Evolutionary conservation across 2,113 vertebrate genomes (phyloP).

Genomic region (Peromyscus leucopus): DNA sequence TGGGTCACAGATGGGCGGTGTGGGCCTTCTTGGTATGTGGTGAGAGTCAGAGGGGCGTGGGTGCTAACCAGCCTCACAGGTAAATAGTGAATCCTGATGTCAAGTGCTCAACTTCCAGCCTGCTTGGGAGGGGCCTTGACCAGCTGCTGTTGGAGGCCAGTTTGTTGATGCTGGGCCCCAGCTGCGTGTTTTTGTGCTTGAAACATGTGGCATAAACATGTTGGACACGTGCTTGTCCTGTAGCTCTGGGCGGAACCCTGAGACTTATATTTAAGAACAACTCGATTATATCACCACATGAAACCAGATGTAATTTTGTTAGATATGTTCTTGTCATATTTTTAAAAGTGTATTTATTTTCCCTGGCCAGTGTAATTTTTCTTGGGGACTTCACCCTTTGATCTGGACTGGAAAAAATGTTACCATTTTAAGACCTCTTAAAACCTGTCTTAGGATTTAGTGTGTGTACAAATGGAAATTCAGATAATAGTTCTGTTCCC

Average conservation of each 20-base stretch:
- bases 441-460: slow-evolving; percentile 77
- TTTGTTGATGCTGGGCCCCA: background rate
- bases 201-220: background rate
- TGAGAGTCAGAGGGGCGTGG: background rate
- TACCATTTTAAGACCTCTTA: slow-evolving; percentile 72
- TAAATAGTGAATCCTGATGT: background rate
- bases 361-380: slow-evolving; percentile 65
- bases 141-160: background rate
- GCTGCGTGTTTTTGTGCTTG: background rate
- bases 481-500: slow-evolving; percentile 75
- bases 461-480: slow-evolving; percentile 70
- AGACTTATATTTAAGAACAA: slow-evolving; percentile 46
- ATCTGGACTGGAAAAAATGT: slow-evolving; percentile 73
- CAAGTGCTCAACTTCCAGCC: background rate
- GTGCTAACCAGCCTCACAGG: background rate
- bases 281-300: slow-evolving; percentile 47
- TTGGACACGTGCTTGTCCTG: background rate
- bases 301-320: slow-evolving; percentile 67
- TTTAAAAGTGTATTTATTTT: slow-evolving; percentile 67
- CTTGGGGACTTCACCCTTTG: slow-evolving; percentile 64
- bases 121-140: background rate
- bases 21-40: background rate
- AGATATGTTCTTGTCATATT: slow-evolving; percentile 64
- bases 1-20: background rate
- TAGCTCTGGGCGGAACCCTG: background rate